Base-by-base conservation (phyloP, 2,113 vertebrate species). In the Hippocampus comes region DNA sequence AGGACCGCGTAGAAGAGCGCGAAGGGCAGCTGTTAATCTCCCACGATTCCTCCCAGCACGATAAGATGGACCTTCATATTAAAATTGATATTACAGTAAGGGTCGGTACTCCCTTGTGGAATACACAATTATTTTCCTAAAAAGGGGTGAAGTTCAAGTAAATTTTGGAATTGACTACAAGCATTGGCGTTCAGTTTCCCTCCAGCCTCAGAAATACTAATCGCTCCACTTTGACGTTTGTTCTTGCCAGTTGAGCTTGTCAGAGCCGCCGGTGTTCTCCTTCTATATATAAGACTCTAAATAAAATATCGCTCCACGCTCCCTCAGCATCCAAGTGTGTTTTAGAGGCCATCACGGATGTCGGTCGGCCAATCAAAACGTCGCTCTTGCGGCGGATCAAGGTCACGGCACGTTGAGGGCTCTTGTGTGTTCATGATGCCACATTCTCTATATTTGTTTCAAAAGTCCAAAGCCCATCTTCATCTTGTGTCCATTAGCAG, bases 401-500 rank as follows among this genome's bases (percentile, higher is more conserved):
- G 90, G 90, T 91, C 86, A 81, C 70, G 23, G 78, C 81, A 72
- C 84, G 80, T 70, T 57, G 73, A 78, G 78, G 78, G 78, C 76
- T 78, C 30, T 69, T 63, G 70, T 49, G 55, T 65, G 74, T 89
- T 88, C 68, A 56, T 74, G 5, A 68, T 73, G 80, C 71, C 67
- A 76, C 77, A 71, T 90, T 87, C 82, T 84, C 81, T 75, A 68
- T 95, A 94, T 95, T 96, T 96, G 95, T 96, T 96, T 96, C 94
- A 94, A 95, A 95, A 94, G 94, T 95, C 95, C 91, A 94, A 95
- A 94, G 95, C 94, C 94, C 85, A 84, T 95, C 94, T 93, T 94
- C 96, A 94, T 96, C 94, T 95, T 92, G 90, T 92, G 64, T 95
- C 96, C 96, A 97, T 98, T 98, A 96, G 94, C 93, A 93, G 94